Conservation (phyloP, 2,888 invertebrate genomes). For the Coelogynopora nodosa region DNA sequence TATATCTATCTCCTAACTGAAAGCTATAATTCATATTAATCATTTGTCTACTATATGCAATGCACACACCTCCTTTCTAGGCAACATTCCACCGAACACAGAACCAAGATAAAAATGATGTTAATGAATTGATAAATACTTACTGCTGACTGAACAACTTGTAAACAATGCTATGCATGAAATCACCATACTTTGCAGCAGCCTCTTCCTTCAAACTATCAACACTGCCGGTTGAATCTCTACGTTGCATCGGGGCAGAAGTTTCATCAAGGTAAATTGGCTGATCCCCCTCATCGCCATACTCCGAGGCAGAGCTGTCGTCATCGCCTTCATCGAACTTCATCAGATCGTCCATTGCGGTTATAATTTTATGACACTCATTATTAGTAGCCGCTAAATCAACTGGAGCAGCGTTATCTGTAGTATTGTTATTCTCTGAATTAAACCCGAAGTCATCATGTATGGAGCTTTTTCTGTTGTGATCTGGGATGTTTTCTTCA, state of each 20-base stretch:
- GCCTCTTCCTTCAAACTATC: conserved; percentile 42
- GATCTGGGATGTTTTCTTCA: not conserved
- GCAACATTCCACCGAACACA: no score
- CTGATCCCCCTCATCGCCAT: conserved; percentile 44
- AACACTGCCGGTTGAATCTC: conserved; percentile 28
- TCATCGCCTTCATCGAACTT: conserved; percentile 43
- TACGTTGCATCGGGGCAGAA: not conserved
- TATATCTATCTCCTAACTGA: no score
- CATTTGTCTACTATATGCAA: no score
- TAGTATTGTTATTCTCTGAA: not conserved
- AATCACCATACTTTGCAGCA: conserved; percentile 27
- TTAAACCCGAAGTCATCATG: conserved; percentile 19
- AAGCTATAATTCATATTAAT: no score
- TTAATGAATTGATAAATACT: no score
- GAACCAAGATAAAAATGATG: no score
- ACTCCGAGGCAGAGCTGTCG: conserved; percentile 45
- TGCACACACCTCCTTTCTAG: no score
- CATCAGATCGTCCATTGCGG: conserved; percentile 41
- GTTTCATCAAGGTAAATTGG: conserved; percentile 42
- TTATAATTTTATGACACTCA: conserved; percentile 40
- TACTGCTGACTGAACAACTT: conserved; percentile 8
- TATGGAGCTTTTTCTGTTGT: conserved; percentile 4
- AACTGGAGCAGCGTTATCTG: not conserved
- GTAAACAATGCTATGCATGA: conserved; percentile 15
- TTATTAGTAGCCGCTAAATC: not conserved